Percentiles rank a stretch among this genome's conserved stretches.
These are phyloP conservation scores for Rhombomys opimus DNA, from an alignment of 2,113 vertebrate species.

Conservation along the genomic window DNA sequence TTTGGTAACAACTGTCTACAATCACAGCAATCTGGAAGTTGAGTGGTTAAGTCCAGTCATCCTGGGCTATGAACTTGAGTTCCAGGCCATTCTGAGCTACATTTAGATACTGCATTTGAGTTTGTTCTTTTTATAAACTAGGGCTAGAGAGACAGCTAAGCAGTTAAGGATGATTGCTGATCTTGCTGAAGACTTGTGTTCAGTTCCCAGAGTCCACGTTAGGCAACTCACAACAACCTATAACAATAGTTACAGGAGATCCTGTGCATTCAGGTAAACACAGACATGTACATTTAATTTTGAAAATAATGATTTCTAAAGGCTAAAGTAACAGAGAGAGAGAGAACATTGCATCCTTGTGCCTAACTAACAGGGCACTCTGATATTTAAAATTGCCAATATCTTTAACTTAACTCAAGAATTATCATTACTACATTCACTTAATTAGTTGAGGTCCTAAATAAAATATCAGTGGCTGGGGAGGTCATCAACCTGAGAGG, in stretches of 20 bases:
- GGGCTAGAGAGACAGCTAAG: neutral
- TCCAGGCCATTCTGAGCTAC: neutral
- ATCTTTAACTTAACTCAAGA: neutral
- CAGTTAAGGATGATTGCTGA: neutral
- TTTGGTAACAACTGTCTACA: neutral
- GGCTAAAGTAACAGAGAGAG: neutral
- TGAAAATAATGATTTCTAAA: neutral
- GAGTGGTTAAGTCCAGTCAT: neutral
- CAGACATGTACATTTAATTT: neutral
- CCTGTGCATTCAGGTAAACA: neutral
- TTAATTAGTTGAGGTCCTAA: neutral
- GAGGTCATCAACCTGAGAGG: neutral
- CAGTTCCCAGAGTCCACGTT: neutral
- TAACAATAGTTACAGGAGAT: neutral
- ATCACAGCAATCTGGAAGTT: neutral
- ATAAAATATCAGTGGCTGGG: neutral
- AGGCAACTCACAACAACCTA: neutral
- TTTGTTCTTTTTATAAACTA: neutral
- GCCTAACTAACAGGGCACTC: neutral
- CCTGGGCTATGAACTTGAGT: neutral
- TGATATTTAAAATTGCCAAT: neutral
- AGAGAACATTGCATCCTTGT: neutral
- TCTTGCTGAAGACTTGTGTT: neutral
- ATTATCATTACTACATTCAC: neutral
- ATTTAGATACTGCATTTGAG: neutral